Conservation (phyloP, 2,113 vertebrate species). For the Myotis davidii region DNA sequence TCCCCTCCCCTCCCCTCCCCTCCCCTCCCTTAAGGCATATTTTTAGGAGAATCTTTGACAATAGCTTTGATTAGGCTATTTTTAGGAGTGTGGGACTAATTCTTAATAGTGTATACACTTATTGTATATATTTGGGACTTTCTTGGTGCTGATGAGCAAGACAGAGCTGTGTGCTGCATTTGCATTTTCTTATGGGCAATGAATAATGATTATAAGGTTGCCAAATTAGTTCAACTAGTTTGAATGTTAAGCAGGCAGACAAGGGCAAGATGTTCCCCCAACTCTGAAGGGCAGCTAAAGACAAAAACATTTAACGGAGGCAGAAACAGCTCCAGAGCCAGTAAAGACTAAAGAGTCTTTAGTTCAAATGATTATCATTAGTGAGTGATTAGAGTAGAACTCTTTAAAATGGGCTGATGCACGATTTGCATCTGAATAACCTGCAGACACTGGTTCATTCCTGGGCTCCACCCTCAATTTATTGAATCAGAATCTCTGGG, state of each 20-base stretch:
- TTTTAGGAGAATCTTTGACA: neutral
- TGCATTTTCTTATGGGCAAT: neutral
- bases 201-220: slow-evolving; percentile 11
- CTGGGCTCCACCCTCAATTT: neutral
- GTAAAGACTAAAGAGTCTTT: slow-evolving; percentile 13
- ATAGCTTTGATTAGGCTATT: neutral
- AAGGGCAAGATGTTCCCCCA: neutral
- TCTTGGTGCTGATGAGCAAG: neutral
- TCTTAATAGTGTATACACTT: neutral
- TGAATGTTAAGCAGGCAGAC: slow-evolving; percentile 42
- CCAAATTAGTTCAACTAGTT: neutral
- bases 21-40: neutral
- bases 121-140: neutral
- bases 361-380: slow-evolving; percentile 30
- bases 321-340: neutral
- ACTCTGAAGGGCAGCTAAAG: slow-evolving; percentile 36
- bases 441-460: neutral
- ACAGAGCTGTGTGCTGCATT: neutral
- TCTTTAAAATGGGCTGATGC: neutral
- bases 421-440: slow-evolving; percentile 41
- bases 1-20: too few relatives aligned
- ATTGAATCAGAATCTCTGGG: neutral
- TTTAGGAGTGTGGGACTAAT: neutral
- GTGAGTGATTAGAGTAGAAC: neutral
- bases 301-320: slow-evolving; percentile 3